phyloP scores from a whole-genome alignment of 2,113 vertebrate genomes.

The Malurus cyaneus region DNA sequence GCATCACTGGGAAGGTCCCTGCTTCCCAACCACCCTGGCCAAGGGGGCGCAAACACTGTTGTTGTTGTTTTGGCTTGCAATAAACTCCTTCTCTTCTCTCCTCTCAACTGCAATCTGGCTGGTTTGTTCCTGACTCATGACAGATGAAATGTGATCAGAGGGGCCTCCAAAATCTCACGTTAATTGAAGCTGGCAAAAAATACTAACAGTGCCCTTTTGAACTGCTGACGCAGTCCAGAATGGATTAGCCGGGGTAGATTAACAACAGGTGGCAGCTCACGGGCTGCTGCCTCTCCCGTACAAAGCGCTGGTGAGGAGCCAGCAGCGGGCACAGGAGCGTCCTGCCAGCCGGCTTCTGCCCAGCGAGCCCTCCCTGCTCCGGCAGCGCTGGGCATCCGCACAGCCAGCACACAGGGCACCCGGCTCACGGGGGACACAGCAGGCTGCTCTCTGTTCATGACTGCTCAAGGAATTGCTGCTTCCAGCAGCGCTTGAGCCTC shows the following conservation, averaged over 20 bases:
- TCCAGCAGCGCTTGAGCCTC: not conserved
- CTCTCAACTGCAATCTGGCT: constrained; percentile 72
- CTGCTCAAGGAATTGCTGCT: not conserved
- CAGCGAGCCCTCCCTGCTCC: fast-evolving
- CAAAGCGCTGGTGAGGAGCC: constrained; percentile 19
- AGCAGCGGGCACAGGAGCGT: not conserved
- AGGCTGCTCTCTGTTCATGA: not conserved
- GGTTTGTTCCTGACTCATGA: constrained; percentile 75
- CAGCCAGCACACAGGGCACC: not conserved
- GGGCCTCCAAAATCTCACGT: constrained; percentile 81
- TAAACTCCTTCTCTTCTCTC: constrained; percentile 73
- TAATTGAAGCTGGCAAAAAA: constrained; percentile 93
- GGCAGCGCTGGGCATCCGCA: fast-evolving
- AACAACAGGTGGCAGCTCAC: constrained; percentile 86
- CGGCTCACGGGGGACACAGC: not conserved
- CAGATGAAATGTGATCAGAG: constrained; percentile 86
- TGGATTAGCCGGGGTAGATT: constrained; percentile 87
- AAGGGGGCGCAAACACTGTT: constrained; percentile 28
- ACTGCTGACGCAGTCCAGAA: constrained; percentile 88
- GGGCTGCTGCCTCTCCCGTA: constrained; percentile 14
- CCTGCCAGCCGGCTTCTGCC: not conserved
- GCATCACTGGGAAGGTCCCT: not conserved
- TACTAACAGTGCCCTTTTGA: constrained; percentile 88
- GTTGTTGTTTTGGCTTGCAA: constrained; percentile 71
- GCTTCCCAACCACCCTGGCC: not conserved